Evolutionary conservation across 1,140 invertebrate species (phyloP).

Genomic region (Neotoxoptera formosana): DNA sequence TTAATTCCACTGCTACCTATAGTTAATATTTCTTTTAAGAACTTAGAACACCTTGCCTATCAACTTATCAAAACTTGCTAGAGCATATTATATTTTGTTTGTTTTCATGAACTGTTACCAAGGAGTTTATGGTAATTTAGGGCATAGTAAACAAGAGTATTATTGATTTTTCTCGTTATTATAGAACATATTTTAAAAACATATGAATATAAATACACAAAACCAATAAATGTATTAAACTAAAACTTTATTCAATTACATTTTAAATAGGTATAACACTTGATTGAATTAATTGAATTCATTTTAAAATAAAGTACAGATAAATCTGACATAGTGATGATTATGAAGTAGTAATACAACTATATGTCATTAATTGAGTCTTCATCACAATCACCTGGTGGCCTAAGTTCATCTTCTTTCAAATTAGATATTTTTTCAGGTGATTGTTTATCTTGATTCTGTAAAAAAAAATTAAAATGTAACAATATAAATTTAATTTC

Average conservation of each 20-base stretch:
- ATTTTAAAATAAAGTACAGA: neutral
- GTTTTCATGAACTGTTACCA: constrained; percentile 12
- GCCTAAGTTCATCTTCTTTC: constrained; percentile 50
- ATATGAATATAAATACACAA: constrained; percentile 3
- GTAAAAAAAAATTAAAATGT: neutral
- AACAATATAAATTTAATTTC: neutral
- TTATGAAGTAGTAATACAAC: neutral
- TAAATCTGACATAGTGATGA: neutral
- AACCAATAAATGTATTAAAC: neutral
- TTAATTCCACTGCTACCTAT: neutral
- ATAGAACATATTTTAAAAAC: constrained; percentile 9
- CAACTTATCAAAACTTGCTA: neutral
- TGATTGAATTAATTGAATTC: neutral
- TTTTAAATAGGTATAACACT: neutral
- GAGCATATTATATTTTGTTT: neutral
- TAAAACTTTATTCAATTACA: neutral
- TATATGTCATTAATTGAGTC: constrained; percentile 27
- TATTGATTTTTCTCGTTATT: constrained; percentile 42
- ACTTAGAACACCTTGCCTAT: neutral
- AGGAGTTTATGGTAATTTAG: constrained; percentile 1
- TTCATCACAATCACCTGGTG: constrained; percentile 49
- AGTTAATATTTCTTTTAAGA: neutral
- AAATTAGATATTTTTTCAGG: constrained; percentile 25
- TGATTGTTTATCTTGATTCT: constrained; percentile 41
- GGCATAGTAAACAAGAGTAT: neutral